phyloP scores from a whole-genome alignment of 1,140 invertebrate genomes.

The Chionoecetes opilio region DNA sequence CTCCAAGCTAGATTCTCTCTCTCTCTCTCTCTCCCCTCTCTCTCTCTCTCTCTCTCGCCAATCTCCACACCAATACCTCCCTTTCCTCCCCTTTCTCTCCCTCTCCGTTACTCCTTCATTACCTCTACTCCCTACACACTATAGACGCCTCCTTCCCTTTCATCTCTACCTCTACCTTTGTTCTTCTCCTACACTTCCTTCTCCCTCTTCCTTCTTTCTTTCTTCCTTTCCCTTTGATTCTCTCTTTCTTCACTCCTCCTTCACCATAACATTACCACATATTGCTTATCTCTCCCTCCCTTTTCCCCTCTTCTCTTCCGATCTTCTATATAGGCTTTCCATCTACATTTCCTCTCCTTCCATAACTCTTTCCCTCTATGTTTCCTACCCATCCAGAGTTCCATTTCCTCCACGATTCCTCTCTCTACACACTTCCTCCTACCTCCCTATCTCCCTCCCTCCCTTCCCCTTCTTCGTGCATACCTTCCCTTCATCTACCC shows the following conservation, averaged over 20 bases:
- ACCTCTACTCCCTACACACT: background rate
- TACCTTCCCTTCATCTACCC: background rate
- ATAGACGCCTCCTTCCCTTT: background rate
- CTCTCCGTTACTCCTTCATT: background rate
- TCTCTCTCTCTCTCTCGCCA: too few species aligned
- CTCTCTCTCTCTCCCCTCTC: too few species aligned
- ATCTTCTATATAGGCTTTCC: background rate
- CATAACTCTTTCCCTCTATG: background rate
- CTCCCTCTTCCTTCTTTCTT: background rate
- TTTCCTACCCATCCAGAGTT: background rate
- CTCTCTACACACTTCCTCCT: background rate
- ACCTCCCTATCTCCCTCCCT: background rate
- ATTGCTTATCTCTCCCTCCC: too few species aligned
- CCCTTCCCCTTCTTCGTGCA: background rate
- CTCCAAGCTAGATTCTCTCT: too few species aligned
- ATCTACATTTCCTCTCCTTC: background rate
- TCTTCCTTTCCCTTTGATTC: background rate
- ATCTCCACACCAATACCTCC: background rate
- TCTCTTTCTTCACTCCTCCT: background rate
- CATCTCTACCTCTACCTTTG: background rate
- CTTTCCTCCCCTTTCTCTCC: background rate
- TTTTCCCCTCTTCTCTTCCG: background rate
- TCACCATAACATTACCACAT: too few species aligned
- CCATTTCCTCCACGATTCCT: constrained; percentile 16
- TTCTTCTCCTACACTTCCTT: background rate